Evolutionary conservation across 1,140 invertebrate genomes (phyloP).

Genomic region (Magallana angulata): DNA sequence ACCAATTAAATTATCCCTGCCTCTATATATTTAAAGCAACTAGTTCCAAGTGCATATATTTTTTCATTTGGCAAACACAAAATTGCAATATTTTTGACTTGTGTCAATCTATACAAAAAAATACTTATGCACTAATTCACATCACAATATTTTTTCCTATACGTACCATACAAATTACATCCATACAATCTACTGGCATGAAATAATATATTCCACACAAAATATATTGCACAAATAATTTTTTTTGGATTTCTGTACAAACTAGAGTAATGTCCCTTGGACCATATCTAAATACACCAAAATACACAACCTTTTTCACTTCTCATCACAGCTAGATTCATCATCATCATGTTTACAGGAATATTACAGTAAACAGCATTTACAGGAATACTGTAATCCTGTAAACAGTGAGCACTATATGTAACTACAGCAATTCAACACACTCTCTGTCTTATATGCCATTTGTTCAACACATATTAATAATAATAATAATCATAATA

Average conservation of each 20-base stretch:
- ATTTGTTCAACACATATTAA: constrained; percentile 6
- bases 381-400: too few relatives aligned
- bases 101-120: background rate
- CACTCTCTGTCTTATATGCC: background rate
- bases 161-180: background rate
- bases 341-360: background rate
- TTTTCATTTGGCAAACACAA: constrained; percentile 25
- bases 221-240: constrained; percentile 27
- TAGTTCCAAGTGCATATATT: background rate
- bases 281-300: background rate
- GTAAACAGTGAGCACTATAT: background rate
- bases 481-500: background rate
- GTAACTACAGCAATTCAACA: background rate
- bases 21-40: constrained; percentile 29
- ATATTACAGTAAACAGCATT: background rate
- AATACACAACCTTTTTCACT: constrained; percentile 34
- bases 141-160: background rate
- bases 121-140: constrained; percentile 20
- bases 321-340: background rate
- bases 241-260: constrained; percentile 2
- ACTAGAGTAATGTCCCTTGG: constrained; percentile 26
- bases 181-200: background rate
- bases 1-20: constrained; percentile 26
- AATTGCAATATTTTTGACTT: constrained; percentile 3
- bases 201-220: constrained; percentile 25